Conservation (phyloP, 1,140 invertebrate genomes). For the Carposina sasakii region DNA sequence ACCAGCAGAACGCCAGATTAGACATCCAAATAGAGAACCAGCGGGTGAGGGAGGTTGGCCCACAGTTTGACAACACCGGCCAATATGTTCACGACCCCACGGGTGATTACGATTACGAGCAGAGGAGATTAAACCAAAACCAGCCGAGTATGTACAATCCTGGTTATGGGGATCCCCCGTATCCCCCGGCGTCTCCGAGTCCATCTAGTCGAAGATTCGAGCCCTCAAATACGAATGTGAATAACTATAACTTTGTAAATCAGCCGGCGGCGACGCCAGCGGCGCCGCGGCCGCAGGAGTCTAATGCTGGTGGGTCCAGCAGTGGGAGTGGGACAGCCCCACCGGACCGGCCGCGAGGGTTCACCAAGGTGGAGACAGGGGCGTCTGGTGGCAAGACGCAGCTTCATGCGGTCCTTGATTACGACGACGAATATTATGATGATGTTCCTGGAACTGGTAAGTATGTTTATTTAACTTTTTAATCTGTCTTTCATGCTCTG, state of each 20-base stretch:
- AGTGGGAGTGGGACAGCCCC: constrained; percentile 31
- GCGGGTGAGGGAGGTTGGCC: constrained; percentile 45
- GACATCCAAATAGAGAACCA: constrained; percentile 51
- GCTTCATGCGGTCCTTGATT: constrained; percentile 81
- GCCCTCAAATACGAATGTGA: constrained; percentile 50
- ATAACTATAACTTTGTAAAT: constrained; percentile 49
- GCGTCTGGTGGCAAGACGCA: constrained; percentile 75
- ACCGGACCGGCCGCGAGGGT: constrained; percentile 60
- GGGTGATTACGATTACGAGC: constrained; percentile 65
- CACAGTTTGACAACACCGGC: constrained; percentile 52
- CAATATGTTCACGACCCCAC: constrained; percentile 61
- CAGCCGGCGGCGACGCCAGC: constrained; percentile 31
- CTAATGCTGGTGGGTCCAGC: constrained; percentile 35
- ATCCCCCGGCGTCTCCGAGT: constrained; percentile 41
- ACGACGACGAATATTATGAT: constrained; percentile 77
- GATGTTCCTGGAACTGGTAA: constrained; percentile 52
- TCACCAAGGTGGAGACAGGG: constrained; percentile 72
- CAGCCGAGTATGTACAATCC: constrained; percentile 37
- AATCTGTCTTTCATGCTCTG: too few relatives aligned
- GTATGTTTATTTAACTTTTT: too few relatives aligned
- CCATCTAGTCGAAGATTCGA: constrained; percentile 62
- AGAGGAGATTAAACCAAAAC: constrained; percentile 43
- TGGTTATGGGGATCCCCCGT: constrained; percentile 48
- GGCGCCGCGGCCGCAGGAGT: constrained; percentile 24
- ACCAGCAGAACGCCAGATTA: constrained; percentile 49